Evolutionary conservation across 2,113 vertebrate genomes (phyloP).

Genomic region (Ellobius talpinus): DNA sequence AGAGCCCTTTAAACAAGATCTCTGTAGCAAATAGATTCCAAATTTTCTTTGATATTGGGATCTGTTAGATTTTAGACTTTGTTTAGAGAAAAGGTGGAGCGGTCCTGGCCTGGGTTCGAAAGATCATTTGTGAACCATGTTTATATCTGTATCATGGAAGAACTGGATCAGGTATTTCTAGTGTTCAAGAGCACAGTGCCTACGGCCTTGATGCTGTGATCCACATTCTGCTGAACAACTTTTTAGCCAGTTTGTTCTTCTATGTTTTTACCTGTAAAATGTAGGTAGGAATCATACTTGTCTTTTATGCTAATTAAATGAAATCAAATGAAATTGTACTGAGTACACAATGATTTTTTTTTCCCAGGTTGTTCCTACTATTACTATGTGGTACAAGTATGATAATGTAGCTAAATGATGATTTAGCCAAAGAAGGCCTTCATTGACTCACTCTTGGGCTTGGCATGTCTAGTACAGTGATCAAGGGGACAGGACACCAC

Average conservation of each 20-base stretch:
- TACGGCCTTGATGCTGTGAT: background rate
- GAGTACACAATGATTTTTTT: background rate
- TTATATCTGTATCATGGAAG: background rate
- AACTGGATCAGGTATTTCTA: rapidly evolving
- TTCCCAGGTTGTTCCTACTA: background rate
- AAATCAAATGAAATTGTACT: background rate
- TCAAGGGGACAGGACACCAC: background rate
- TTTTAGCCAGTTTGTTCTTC: background rate
- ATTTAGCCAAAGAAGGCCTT: background rate
- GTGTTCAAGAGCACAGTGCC: background rate
- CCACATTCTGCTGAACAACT: background rate
- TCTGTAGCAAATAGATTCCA: background rate
- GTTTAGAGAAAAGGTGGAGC: background rate
- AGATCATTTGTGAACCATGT: background rate
- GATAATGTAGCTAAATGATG: background rate
- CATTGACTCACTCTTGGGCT: background rate
- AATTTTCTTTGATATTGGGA: background rate
- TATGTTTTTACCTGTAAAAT: background rate
- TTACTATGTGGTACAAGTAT: background rate
- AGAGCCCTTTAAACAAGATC: background rate
- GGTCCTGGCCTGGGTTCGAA: background rate
- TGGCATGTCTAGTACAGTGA: background rate
- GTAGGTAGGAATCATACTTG: background rate
- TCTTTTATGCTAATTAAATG: background rate
- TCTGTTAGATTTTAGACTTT: background rate